phyloP scores from a whole-genome alignment of 2,797 vertebrate genomes.

The Agapornis canus region DNA sequence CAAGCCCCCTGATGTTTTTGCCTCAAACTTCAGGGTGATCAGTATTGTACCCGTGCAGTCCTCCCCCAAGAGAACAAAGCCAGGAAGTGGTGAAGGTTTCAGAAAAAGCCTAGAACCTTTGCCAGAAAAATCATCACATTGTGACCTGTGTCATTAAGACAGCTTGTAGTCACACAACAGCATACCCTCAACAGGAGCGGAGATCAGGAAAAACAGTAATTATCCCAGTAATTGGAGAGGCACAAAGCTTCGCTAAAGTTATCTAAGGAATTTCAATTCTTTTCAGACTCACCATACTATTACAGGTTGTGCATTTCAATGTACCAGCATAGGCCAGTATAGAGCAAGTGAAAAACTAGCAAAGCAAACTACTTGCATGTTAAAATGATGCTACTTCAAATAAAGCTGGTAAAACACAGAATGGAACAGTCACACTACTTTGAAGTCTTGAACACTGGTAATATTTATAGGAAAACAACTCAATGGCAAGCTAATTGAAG shows the following conservation, averaged over 20 bases:
- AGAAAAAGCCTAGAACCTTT: background rate
- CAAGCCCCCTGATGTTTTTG: background rate
- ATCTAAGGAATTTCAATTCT: background rate
- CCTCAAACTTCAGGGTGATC: background rate
- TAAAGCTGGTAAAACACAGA: background rate
- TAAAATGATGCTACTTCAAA: background rate
- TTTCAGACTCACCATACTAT: background rate
- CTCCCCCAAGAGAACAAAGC: background rate
- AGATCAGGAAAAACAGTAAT: conserved; percentile 10
- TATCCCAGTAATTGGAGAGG: background rate
- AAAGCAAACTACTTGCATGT: background rate
- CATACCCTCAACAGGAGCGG: background rate
- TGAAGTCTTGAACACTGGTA: background rate
- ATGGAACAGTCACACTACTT: background rate
- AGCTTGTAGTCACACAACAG: background rate
- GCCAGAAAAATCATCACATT: background rate
- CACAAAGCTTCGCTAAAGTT: background rate
- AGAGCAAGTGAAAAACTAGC: background rate
- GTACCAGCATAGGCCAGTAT: background rate
- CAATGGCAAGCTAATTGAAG: background rate
- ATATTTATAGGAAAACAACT: background rate
- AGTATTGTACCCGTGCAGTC: background rate
- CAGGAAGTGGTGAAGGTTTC: background rate
- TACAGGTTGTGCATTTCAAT: background rate
- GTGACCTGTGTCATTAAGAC: conserved; percentile 14